Evolutionary conservation across 2,797 vertebrate genomes (phyloP).

Genomic region (Ctenopoma multispine): DNA sequence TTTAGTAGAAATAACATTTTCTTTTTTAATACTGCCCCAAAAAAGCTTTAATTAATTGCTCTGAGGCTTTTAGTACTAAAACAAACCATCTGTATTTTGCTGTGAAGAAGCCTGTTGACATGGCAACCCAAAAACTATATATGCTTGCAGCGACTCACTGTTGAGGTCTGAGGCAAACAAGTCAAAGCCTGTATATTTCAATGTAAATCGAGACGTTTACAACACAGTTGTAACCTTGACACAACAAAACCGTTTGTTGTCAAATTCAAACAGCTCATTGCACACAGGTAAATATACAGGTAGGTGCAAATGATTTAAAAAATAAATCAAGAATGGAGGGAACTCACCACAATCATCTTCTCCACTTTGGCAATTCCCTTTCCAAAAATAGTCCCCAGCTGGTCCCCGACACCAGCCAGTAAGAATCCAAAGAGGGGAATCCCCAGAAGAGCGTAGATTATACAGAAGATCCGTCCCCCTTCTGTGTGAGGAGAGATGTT

Average conservation of each 20-base stretch:
- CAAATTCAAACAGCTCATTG: constrained; percentile 6
- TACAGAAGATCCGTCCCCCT: constrained; percentile 97
- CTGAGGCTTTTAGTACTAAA: not conserved
- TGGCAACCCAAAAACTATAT: constrained; percentile 48
- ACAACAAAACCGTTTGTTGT: not conserved
- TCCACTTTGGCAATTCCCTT: constrained; percentile 97
- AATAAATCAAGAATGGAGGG: too few relatives aligned
- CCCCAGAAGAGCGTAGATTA: constrained; percentile 96
- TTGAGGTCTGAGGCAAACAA: not conserved
- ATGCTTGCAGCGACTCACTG: not conserved
- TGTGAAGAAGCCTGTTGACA: constrained; percentile 45
- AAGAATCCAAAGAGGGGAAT: constrained; percentile 98
- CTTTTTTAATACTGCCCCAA: constrained; percentile 6
- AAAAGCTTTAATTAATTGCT: constrained; percentile 2
- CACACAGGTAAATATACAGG: constrained; percentile 6
- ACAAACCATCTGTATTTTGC: constrained; percentile 10
- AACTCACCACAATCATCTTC: constrained; percentile 95
- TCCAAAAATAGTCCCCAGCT: constrained; percentile 97
- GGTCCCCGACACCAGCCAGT: constrained; percentile 96
- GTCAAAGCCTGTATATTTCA: not conserved
- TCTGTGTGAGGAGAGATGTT: constrained; percentile 97
- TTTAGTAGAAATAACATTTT: not conserved
- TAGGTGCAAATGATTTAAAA: not conserved
- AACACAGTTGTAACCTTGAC: not conserved
- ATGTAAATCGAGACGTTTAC: not conserved